Conservation (phyloP, 2,797 vertebrate genomes). For the Sebastolobus alascanus region DNA sequence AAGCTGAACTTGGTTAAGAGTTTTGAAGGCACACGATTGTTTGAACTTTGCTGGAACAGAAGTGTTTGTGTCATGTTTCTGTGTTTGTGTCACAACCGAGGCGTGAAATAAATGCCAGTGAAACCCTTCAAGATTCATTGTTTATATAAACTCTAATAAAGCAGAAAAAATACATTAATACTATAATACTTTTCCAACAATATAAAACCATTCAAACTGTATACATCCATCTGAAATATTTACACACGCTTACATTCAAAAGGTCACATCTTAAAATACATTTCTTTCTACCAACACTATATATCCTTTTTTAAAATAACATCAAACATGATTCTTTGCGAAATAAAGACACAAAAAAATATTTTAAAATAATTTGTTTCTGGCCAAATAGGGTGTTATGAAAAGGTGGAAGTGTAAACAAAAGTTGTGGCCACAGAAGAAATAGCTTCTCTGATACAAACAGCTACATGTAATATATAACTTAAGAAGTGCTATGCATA, state of each 20-base stretch:
- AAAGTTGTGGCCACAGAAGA: conserved; percentile 17
- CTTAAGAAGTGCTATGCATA: conserved; percentile 11
- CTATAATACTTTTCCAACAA: conserved; percentile 40
- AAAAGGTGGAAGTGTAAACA: conserved; percentile 53
- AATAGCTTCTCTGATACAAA: conserved; percentile 17
- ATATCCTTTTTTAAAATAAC: neutral
- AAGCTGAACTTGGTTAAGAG: conserved; percentile 9
- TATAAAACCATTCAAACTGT: conserved; percentile 61
- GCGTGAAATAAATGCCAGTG: conserved; percentile 4
- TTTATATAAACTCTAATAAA: conserved; percentile 60
- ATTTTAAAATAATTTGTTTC: neutral
- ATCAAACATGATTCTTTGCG: neutral
- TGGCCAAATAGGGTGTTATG: neutral
- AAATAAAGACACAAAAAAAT: neutral
- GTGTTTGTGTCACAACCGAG: neutral
- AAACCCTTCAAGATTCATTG: conserved; percentile 1
- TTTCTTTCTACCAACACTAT: neutral
- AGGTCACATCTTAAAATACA: neutral
- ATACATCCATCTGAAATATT: conserved; percentile 72
- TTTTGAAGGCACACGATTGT: neutral
- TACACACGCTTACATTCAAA: conserved; percentile 69
- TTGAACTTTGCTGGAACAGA: neutral
- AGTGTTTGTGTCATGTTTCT: neutral
- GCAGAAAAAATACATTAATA: conserved; percentile 56
- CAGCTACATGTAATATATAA: conserved; percentile 16